These are phyloP conservation scores for Drosophila bunnanda DNA, from an alignment of 2,888 invertebrate genomes.

Conservation along the genomic window DNA sequence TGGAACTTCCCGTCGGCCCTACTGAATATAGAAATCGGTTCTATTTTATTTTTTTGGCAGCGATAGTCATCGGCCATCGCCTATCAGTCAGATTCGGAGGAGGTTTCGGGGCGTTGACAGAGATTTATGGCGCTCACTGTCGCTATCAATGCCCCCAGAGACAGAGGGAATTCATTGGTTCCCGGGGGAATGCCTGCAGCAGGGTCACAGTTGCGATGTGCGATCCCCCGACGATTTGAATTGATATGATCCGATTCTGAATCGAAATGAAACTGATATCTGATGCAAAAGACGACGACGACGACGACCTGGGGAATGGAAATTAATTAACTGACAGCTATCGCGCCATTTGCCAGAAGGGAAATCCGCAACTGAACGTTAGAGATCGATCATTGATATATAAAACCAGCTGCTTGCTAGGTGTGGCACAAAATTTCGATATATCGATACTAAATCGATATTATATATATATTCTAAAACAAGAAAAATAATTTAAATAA, in stretches of 20 bases:
- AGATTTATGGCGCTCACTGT: constrained; percentile 67
- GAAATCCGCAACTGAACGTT: constrained; percentile 32
- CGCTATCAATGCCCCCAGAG: constrained; percentile 34
- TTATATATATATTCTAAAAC: no score
- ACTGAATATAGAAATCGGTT: constrained; percentile 36
- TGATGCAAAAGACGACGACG: constrained; percentile 50
- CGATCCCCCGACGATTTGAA: constrained; percentile 43
- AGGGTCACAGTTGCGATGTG: constrained; percentile 14
- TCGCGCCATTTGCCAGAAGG: constrained; percentile 30
- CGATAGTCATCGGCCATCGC: constrained; percentile 26
- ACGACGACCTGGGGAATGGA: constrained; percentile 26
- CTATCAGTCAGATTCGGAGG: constrained; percentile 29
- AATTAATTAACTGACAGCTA: constrained; percentile 45
- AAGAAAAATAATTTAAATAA: no score
- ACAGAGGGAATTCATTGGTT: constrained; percentile 34
- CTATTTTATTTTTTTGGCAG: constrained; percentile 15
- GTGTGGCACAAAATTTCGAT: background rate
- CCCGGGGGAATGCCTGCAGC: constrained; percentile 40
- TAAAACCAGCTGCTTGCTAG: background rate
- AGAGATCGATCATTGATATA: constrained; percentile 43
- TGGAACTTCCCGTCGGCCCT: constrained; percentile 33
- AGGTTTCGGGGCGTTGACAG: constrained; percentile 57
- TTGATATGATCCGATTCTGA: constrained; percentile 46
- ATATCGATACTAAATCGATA: no score
- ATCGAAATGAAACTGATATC: constrained; percentile 63